A percentile compares a stretch with the other conserved stretches of the same genome.
Evolutionary conservation across 2,113 vertebrate species (phyloP).

Genomic region (Pachyramphus minor): DNA sequence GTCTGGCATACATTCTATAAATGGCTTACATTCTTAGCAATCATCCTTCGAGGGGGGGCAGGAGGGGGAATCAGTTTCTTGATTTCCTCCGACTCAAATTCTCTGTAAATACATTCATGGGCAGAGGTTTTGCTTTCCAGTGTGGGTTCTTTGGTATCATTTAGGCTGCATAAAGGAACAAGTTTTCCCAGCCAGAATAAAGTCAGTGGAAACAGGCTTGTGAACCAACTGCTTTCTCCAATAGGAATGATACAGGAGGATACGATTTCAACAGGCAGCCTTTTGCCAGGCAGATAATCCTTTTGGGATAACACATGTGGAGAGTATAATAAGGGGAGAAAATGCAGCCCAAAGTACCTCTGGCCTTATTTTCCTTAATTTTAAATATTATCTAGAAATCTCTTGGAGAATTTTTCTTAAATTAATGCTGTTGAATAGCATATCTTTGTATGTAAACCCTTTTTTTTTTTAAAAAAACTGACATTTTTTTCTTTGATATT

Average conservation of each 20-base stretch:
- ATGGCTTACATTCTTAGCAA: neutral
- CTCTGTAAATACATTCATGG: neutral
- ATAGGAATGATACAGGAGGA: neutral
- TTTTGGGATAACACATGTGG: neutral
- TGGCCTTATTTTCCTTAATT: neutral
- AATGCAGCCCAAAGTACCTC: neutral
- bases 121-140: neutral
- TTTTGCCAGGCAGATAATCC: neutral
- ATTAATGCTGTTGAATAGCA: neutral
- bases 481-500: neutral
- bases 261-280: neutral
- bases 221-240: neutral
- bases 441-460: neutral
- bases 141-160: neutral
- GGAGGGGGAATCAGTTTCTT: neutral
- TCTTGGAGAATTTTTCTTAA: neutral
- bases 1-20: neutral
- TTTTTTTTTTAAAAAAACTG: neutral
- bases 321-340: neutral
- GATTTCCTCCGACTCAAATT: neutral
- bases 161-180: neutral
- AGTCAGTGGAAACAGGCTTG: neutral
- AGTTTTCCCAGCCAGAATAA: neutral
- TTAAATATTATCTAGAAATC: neutral
- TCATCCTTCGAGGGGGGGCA: neutral